A percentile compares a stretch with the other conserved stretches of the same genome.
Evolutionary conservation across 1,140 invertebrate genomes (phyloP).

Genomic region (Neotoxoptera formosana): DNA sequence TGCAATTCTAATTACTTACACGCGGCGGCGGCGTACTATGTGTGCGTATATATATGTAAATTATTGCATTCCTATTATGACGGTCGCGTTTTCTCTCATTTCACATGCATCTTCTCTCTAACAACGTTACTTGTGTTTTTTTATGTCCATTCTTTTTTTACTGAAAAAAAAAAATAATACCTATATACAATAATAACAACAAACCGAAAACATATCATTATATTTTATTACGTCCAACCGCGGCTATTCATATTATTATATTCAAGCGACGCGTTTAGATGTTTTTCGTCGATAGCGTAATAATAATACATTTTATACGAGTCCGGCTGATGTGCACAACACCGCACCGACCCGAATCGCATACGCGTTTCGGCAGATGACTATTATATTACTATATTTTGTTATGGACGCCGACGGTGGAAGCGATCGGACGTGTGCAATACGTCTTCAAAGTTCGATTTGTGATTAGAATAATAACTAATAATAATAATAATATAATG

Average conservation of each 20-base stretch:
- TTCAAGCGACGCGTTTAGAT: background rate
- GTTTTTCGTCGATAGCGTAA: background rate
- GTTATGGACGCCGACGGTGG: background rate
- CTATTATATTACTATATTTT: too few relatives aligned
- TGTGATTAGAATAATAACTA: slow-evolving; percentile 18
- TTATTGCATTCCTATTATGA: background rate
- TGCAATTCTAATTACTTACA: slow-evolving; percentile 5
- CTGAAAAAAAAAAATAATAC: background rate
- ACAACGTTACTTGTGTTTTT: slow-evolving; percentile 23
- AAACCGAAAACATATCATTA: background rate
- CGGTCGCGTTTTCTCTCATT: slow-evolving; percentile 29
- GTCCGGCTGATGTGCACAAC: background rate
- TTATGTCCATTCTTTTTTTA: background rate
- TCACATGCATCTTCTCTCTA: background rate
- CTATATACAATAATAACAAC: background rate
- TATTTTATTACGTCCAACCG: background rate
- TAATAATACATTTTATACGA: background rate
- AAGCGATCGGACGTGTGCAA: background rate
- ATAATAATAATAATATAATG: background rate
- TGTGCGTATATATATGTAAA: slow-evolving; percentile 24
- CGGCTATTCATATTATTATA: too few relatives aligned
- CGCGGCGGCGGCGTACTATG: background rate
- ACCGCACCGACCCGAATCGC: background rate
- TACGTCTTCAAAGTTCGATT: background rate
- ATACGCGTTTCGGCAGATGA: background rate